Percentiles rank a stretch among this genome's conserved stretches.
Conservation (phyloP, 2,113 vertebrate species). For the Thunnus thynnus region DNA sequence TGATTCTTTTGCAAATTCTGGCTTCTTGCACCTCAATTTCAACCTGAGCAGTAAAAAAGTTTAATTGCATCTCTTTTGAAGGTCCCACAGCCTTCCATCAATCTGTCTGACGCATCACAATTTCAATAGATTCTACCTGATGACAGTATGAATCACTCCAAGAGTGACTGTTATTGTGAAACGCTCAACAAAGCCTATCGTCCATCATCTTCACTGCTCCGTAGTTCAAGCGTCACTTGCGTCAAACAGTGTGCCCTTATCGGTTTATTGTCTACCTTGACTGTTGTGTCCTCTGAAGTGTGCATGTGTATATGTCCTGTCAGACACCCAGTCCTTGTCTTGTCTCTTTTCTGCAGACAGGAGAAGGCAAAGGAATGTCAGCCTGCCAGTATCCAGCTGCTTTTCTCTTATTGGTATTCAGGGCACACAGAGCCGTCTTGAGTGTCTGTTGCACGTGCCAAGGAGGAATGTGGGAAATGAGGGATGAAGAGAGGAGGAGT, state of each 20-base stretch:
- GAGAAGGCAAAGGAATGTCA: slow-evolving; percentile 77
- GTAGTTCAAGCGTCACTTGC: slow-evolving; percentile 54
- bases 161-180: slow-evolving; percentile 26
- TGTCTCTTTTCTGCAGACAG: slow-evolving; percentile 67
- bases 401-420: slow-evolving; percentile 80
- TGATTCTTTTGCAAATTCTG: not conserved
- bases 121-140: slow-evolving; percentile 23
- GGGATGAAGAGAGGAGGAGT: slow-evolving; percentile 55
- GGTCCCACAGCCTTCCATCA: not conserved
- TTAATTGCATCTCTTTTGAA: not conserved
- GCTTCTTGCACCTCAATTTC: not conserved
- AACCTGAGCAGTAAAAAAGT: not conserved
- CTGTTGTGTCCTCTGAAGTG: slow-evolving; percentile 64
- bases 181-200: slow-evolving; percentile 32
- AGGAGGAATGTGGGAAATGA: slow-evolving; percentile 76
- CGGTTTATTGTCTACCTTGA: slow-evolving; percentile 46
- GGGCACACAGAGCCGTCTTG: slow-evolving; percentile 64
- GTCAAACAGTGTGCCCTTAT: slow-evolving; percentile 56
- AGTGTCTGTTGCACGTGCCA: slow-evolving; percentile 79
- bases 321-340: slow-evolving; percentile 67
- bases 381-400: slow-evolving; percentile 78
- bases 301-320: slow-evolving; percentile 57
- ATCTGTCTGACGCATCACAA: not conserved
- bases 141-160: slow-evolving; percentile 11
- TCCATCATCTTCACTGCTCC: slow-evolving; percentile 57